These are phyloP conservation scores for Oryzias dopingdopingensis DNA, from an alignment of 2,797 vertebrate species.

Conservation along the genomic window DNA sequence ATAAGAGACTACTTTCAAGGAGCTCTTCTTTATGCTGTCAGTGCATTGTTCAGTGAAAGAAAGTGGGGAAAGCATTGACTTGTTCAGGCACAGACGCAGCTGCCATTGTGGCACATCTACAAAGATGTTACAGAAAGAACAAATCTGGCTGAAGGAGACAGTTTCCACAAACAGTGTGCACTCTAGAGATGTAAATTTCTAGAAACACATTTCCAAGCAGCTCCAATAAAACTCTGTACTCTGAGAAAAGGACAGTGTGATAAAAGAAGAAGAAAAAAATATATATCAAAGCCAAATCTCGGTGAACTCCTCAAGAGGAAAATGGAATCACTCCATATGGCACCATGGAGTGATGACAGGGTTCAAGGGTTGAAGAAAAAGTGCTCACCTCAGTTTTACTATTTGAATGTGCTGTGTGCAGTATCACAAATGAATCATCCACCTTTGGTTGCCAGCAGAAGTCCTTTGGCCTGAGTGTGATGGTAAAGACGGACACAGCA, in stretches of 20 bases:
- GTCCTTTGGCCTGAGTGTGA: slow-evolving; percentile 74
- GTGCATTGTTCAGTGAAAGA: slow-evolving; percentile 58
- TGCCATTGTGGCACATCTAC: slow-evolving; percentile 46
- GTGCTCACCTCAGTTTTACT: slow-evolving; percentile 32
- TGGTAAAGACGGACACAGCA: slow-evolving; percentile 72
- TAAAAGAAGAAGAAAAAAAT: slow-evolving; percentile 10
- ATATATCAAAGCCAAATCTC: slow-evolving; percentile 14
- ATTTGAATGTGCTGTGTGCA: slow-evolving; percentile 51
- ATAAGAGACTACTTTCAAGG: slow-evolving; percentile 68
- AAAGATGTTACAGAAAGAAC: slow-evolving; percentile 50
- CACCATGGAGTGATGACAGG: slow-evolving; percentile 48
- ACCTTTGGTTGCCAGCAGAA: slow-evolving; percentile 57
- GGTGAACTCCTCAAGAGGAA: slow-evolving; percentile 29
- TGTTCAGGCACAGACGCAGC: slow-evolving; percentile 50
- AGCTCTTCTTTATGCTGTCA: slow-evolving; percentile 71
- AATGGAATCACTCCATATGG: slow-evolving; percentile 40
- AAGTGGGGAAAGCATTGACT: slow-evolving; percentile 53
- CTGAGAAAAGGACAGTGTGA: slow-evolving; percentile 11
- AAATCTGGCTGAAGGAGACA: slow-evolving; percentile 42
- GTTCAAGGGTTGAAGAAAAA: slow-evolving; percentile 46
- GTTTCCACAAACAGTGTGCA: slow-evolving; percentile 29
- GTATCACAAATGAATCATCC: slow-evolving; percentile 59
- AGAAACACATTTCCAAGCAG: no score
- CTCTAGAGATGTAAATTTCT: slow-evolving; percentile 3
- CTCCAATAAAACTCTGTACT: no score